Evolutionary conservation across 2,888 invertebrate species (phyloP).

Genomic region (Mactromeris polynyma): DNA sequence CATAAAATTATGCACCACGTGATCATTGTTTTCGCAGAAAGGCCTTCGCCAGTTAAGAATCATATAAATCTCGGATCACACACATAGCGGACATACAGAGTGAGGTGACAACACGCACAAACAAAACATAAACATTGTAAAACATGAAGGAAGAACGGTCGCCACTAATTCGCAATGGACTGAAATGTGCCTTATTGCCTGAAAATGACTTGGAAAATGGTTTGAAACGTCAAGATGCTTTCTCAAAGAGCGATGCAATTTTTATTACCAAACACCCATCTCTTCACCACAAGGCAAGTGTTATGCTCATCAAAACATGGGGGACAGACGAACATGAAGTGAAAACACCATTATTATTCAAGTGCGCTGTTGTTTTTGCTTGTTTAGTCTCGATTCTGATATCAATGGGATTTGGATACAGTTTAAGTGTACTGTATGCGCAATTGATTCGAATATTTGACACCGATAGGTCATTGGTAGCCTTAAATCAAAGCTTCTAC

Average conservation of each 20-base stretch:
- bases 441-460: conserved; percentile 41
- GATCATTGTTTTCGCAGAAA: not conserved
- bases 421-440: conserved; percentile 43
- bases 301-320: not conserved
- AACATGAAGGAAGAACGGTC: not conserved
- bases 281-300: not conserved
- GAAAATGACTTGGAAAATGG: not conserved
- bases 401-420: conserved; percentile 46
- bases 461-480: conserved; percentile 26
- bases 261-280: not conserved
- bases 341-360: not conserved
- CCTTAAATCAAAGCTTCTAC: conserved; percentile 45
- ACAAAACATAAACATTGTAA: not conserved
- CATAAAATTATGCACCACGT: not conserved
- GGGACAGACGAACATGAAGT: not conserved
- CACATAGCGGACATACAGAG: too few relatives aligned
- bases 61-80: not conserved
- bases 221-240: not conserved
- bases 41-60: not conserved
- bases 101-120: not conserved
- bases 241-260: not conserved
- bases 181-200: not conserved
- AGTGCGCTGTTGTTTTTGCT: conserved; percentile 23
- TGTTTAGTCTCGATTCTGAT: conserved; percentile 40
- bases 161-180: not conserved